A percentile compares a stretch with the other conserved stretches of the same genome.
Evolutionary conservation across 2,888 invertebrate species (phyloP).

Genomic region (Allygus modestus): DNA sequence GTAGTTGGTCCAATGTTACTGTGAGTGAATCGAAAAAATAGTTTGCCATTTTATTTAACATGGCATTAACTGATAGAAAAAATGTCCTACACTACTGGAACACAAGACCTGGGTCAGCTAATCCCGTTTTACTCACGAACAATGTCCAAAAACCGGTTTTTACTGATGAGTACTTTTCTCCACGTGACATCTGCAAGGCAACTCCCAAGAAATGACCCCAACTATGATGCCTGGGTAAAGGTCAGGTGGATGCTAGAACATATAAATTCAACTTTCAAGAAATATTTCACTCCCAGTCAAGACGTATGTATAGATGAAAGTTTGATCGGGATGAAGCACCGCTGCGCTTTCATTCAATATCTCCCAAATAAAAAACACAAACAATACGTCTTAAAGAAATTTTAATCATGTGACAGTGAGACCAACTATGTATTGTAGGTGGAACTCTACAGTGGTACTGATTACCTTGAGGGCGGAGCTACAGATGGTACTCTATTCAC

Average conservation of each 20-base stretch:
- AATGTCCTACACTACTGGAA: not conserved
- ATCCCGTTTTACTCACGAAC: not conserved
- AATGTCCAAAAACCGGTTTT: slow-evolving; percentile 1
- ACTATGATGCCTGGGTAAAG: slow-evolving; percentile 39
- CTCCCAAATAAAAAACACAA: slow-evolving; percentile 39
- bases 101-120: not conserved
- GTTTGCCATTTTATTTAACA: not conserved
- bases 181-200: not conserved
- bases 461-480: slow-evolving; percentile 6
- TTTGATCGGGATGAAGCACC: slow-evolving; percentile 45
- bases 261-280: slow-evolving; percentile 15
- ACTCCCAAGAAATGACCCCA: not conserved
- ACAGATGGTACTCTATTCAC: not conserved
- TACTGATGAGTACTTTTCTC: not conserved
- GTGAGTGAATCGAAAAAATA: not conserved
- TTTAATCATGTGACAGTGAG: slow-evolving; percentile 26
- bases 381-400: slow-evolving; percentile 17
- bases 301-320: slow-evolving; percentile 43
- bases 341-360: slow-evolving; percentile 35
- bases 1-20: not conserved
- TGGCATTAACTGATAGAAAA: not conserved
- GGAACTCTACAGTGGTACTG: slow-evolving; percentile 33
- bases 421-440: slow-evolving; percentile 39
- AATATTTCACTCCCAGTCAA: not conserved
- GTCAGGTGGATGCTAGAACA: slow-evolving; percentile 24